These are phyloP conservation scores for Mus minutoides DNA, from an alignment of 2,797 vertebrate species.

Conservation along the genomic window DNA sequence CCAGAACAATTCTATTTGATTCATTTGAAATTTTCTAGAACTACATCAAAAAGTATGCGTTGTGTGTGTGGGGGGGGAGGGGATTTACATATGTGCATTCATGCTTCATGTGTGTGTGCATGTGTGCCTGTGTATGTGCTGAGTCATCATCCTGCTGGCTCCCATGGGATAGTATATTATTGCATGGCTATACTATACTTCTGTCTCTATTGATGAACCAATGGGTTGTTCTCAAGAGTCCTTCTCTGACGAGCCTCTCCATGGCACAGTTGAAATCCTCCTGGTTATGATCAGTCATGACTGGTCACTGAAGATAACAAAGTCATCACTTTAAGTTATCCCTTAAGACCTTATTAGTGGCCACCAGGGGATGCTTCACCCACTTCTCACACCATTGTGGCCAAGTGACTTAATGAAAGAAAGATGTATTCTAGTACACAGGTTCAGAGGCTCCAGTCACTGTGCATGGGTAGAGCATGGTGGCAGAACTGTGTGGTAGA, in stretches of 20 bases:
- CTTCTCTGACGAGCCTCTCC: not conserved
- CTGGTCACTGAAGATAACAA: not conserved
- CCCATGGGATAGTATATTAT: not conserved
- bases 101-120: not conserved
- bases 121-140: not conserved
- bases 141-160: not conserved
- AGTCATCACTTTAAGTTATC: not conserved
- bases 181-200: rapidly evolving
- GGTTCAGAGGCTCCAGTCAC: not conserved
- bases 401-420: not conserved
- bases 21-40: not conserved
- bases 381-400: not conserved
- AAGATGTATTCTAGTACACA: not conserved
- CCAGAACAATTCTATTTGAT: not conserved
- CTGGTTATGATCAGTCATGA: not conserved
- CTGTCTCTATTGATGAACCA: not conserved
- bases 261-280: not conserved
- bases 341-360: not conserved
- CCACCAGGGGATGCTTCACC: not conserved
- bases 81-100: not conserved
- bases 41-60: not conserved
- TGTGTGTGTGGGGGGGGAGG: no score
- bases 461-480: not conserved
- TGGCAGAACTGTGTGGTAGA: not conserved
- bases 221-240: not conserved